Evolutionary conservation across 2,888 invertebrate genomes (phyloP).

Genomic region (Aelia acuminata): DNA sequence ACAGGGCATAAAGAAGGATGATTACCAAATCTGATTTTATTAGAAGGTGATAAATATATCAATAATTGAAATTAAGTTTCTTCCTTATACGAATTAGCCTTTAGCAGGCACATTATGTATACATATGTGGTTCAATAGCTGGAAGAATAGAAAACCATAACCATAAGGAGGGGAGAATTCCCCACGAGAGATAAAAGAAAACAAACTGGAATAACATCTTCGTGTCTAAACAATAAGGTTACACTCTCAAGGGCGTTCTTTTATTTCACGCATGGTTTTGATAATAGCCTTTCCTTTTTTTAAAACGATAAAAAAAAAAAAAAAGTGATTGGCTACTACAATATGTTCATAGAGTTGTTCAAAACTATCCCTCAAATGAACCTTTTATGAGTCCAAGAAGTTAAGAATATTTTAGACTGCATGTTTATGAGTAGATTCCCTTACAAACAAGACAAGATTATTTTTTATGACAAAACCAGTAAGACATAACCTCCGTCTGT

Average conservation of each 20-base stretch:
- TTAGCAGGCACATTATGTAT: background rate
- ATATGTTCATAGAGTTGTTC: background rate
- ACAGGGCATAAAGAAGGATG: no score
- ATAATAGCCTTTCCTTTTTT: background rate
- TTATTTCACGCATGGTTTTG: background rate
- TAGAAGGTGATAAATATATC: no score
- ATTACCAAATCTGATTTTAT: no score
- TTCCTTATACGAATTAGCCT: no score
- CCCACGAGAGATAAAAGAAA: background rate
- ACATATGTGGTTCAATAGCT: background rate
- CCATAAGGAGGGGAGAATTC: background rate
- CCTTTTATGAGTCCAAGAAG: no score
- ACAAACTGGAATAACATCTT: slow-evolving; percentile 5
- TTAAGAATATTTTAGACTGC: no score
- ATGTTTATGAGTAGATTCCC: no score
- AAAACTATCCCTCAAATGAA: no score
- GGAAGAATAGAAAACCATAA: background rate
- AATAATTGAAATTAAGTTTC: no score
- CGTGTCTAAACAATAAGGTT: slow-evolving; percentile 8
- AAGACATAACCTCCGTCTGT: no score
- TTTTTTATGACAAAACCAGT: no score
- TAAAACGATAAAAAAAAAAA: background rate
- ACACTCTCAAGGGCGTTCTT: slow-evolving; percentile 7
- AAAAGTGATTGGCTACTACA: background rate
- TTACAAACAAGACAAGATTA: no score